Evolutionary conservation across 2,888 invertebrate genomes (phyloP), one percentile per base, ranked within the genome.

Genomic region (Epinotia demarniana): DNA sequence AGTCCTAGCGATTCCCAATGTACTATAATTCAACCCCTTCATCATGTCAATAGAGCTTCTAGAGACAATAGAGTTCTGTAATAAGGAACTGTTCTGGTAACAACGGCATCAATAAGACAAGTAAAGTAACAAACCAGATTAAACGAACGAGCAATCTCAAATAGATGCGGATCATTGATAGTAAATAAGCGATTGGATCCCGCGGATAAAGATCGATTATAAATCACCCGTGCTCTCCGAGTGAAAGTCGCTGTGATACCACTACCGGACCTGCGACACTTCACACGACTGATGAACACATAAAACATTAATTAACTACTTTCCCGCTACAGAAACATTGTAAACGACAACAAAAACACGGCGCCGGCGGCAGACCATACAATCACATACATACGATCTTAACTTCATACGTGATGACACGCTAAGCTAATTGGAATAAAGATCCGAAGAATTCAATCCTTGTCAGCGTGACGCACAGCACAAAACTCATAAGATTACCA

Each of bases 241-340:
- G 92, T 90, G 92, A 93, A 93, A 93, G 92, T 92, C 76, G 83
- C 80, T 81, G 81, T 85, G 83, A 86, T 87, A 87, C 83, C 81
- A 81, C 78, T 82, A 83, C 83, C 86, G 87, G 85, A 87, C 82
- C 84, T 84, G 87, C 86, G 87, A 89, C 87, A 88, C 82, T 85
- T 84, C 80, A 82, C 80, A 80, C 62, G 82, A 77, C 85, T 84
- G 83, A 88, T 85, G 84, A 87, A 87, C 81, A 87, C 85, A 82
- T 82, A 73, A 81, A 81, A 86, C 87, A 88, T 88, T 85, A 85
- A 86, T 87, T 87, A 88, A 81, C 83, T 77, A 85, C 89, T 90
- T 90, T 90, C 89, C 88, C 87, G 83, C 82, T 77, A 80, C 77
- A 81, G 81, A 81, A 86, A 87, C 83, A 86, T 55, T 62, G n/a